Percentiles rank a stretch among this genome's conserved stretches.
Conservation (phyloP, 2,797 vertebrate genomes). For the Liasis olivaceus region DNA sequence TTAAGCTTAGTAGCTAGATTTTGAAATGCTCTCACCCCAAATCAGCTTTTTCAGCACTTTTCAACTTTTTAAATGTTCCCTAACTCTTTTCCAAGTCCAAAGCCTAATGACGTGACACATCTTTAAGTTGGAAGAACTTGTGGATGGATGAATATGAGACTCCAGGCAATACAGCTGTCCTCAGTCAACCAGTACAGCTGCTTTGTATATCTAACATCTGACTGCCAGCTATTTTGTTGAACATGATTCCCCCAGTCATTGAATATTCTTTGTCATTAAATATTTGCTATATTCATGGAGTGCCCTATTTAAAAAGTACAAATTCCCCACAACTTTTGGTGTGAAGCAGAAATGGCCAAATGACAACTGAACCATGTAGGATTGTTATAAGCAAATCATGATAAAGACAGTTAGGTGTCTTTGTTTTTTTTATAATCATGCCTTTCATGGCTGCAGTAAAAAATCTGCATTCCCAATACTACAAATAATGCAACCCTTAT, state of each 20-base stretch:
- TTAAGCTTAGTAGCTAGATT: neutral
- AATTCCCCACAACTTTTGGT: neutral
- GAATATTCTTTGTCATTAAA: neutral
- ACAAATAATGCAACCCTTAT: neutral
- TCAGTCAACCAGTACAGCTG: neutral
- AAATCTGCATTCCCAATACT: conserved; percentile 34
- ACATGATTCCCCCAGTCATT: neutral
- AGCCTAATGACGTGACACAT: neutral
- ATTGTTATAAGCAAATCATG: conserved; percentile 3
- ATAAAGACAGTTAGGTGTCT: neutral
- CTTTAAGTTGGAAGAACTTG: neutral
- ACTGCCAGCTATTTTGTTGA: neutral
- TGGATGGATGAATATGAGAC: neutral
- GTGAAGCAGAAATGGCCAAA: neutral
- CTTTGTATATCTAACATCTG: neutral
- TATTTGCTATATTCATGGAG: neutral
- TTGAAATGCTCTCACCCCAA: neutral
- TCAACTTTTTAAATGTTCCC: neutral
- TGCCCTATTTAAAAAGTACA: neutral
- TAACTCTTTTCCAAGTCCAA: neutral
- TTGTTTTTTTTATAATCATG: neutral
- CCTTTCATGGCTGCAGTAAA: conserved; percentile 25
- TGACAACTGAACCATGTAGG: neutral
- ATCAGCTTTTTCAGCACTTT: neutral
- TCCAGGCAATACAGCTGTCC: neutral